A percentile compares a stretch with the other conserved stretches of the same genome.
phyloP scores from a whole-genome alignment of 2,797 vertebrate species.

The Okamejei kenojei region DNA sequence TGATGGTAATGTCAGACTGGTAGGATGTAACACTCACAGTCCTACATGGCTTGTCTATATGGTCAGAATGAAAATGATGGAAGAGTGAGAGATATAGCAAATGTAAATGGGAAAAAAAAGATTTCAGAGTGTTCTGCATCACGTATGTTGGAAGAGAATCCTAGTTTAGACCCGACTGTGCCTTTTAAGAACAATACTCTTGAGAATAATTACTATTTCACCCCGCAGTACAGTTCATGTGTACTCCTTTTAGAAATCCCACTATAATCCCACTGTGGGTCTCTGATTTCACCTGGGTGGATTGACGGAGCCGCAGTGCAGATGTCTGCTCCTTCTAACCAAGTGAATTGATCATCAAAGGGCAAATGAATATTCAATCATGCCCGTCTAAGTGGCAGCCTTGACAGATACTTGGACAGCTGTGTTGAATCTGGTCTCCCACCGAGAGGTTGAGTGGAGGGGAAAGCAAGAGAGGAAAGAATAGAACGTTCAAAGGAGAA shows the following conservation, averaged over 20 bases:
- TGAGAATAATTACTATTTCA: background rate
- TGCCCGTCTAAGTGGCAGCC: background rate
- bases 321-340: background rate
- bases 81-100: background rate
- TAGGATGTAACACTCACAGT: background rate
- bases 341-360: background rate
- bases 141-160: background rate
- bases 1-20: background rate
- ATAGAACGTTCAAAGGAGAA: background rate
- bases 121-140: background rate
- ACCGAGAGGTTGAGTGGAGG: background rate
- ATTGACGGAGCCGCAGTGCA: background rate
- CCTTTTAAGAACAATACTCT: background rate
- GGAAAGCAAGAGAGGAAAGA: background rate
- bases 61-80: background rate
- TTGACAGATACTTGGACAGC: background rate
- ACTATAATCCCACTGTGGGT: background rate
- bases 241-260: background rate
- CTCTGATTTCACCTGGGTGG: background rate
- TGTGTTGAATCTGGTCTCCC: background rate
- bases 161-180: background rate
- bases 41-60: background rate
- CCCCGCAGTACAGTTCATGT: background rate
- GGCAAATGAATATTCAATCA: background rate
- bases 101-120: background rate